Conservation (phyloP, 1,140 invertebrate genomes). For the Ooceraea biroi region DNA sequence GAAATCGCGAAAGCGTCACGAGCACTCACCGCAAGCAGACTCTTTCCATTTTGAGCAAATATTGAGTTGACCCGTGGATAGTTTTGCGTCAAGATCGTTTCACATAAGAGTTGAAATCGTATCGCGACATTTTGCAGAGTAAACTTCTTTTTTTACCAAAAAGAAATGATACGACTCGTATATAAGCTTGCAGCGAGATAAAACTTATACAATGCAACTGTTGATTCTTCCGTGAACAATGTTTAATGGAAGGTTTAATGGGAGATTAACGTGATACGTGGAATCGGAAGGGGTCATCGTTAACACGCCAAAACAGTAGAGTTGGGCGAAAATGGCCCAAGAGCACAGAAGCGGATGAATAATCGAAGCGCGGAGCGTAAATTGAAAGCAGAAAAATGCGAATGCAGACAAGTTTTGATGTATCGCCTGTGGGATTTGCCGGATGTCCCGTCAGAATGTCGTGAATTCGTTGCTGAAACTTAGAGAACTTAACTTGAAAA, state of each 20-base stretch:
- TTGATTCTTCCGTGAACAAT: not conserved
- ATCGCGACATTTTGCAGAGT: not conserved
- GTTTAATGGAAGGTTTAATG: slow-evolving; percentile 31
- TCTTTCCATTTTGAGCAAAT: not conserved
- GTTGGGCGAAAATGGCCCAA: slow-evolving; percentile 29
- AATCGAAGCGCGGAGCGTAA: slow-evolving; percentile 62
- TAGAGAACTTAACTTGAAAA: too few species aligned
- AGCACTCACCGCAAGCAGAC: not conserved
- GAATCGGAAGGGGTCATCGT: slow-evolving; percentile 4
- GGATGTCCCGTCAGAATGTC: not conserved
- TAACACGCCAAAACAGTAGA: slow-evolving; percentile 40
- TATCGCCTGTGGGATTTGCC: slow-evolving; percentile 10
- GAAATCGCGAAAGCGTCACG: not conserved
- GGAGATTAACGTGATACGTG: slow-evolving; percentile 27
- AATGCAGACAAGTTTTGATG: slow-evolving; percentile 45
- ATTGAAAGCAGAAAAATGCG: slow-evolving; percentile 54
- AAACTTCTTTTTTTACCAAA: not conserved
- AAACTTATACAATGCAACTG: not conserved
- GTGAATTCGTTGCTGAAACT: not conserved
- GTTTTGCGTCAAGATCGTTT: not conserved
- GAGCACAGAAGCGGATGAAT: slow-evolving; percentile 37
- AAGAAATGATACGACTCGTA: not conserved
- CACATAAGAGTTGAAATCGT: not conserved
- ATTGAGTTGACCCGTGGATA: not conserved
- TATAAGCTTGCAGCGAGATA: not conserved